Evolutionary conservation across 1,140 invertebrate species (phyloP).

Genomic region (Telenomus remus): DNA sequence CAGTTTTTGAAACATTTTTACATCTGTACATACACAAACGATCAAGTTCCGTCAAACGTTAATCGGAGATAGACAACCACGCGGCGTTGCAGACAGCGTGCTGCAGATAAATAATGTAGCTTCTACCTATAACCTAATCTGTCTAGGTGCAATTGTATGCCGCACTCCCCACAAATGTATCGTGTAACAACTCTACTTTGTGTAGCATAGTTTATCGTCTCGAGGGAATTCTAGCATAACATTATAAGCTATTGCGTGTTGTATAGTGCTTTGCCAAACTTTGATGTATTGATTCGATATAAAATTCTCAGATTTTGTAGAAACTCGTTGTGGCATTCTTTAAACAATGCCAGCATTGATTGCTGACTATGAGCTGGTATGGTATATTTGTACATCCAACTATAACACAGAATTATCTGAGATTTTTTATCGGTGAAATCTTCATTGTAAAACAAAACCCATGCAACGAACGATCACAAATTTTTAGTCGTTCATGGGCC

Average conservation of each 20-base stretch:
- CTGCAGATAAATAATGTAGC: slow-evolving; percentile 31
- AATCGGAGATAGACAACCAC: slow-evolving; percentile 19
- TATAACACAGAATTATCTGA: no score
- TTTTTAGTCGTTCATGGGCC: no score
- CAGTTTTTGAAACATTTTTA: slow-evolving; percentile 16
- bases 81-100: slow-evolving; percentile 11
- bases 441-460: no score
- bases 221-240: slow-evolving; percentile 24
- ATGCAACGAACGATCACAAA: no score
- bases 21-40: slow-evolving; percentile 18
- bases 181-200: slow-evolving; percentile 7
- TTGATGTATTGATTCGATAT: no score
- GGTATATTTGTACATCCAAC: no score
- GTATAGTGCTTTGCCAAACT: slow-evolving; percentile 18
- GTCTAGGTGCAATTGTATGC: slow-evolving; percentile 33
- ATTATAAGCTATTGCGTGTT: slow-evolving; percentile 30
- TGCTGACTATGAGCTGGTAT: no score
- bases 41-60: slow-evolving; percentile 14
- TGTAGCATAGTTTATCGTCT: slow-evolving; percentile 39
- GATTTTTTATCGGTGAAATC: no score
- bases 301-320: no score
- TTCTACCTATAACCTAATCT: slow-evolving; percentile 34
- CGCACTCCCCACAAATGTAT: slow-evolving; percentile 20
- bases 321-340: no score
- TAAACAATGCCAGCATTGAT: no score